Evolutionary conservation across 2,113 vertebrate species (phyloP), one percentile per base, ranked within the genome.

Genomic region (Myiozetetes cayanensis): DNA sequence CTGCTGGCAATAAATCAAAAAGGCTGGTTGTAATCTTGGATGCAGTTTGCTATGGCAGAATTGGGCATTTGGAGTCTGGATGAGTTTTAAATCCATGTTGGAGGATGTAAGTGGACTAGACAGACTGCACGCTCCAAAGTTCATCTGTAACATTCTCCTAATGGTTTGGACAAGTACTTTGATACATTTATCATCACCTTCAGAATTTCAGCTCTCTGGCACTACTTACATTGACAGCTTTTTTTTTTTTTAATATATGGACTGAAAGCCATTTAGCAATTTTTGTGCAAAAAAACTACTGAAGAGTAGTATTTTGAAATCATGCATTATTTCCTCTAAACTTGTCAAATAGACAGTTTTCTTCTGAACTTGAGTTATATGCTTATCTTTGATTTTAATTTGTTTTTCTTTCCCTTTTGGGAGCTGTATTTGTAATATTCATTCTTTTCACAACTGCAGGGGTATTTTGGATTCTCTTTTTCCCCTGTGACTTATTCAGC

Each of bases 331-430:
- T 87, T 94, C 53, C 81, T 85, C 74, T 76, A 46, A 93, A 82
- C 31, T 73, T 89, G 21, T 81, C 71, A 76, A 53, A 70, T 31
- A 83, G 53, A 53, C 8, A 41, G 10, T 56, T 92, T 80, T 92
- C 27, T 87, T 37, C 81, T 93, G 61, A 92, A 78, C 19, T 65
- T 85, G 62, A 93, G 23, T 85, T 87, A 58, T 41, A 46, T 82
- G 62, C 71, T 90, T 90, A 49, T 85, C 85, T 93, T 86, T 53
- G 50, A 49, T 44, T 88, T 91, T 85, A 41, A 76, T 92, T 96
- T 94, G 49, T 89, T 89, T 96, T 95, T n/a, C 80, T 90, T 91
- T 43, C 50, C 58, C 20, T 65, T 93, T 95, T 87, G 37, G 28
- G 20, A 94, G 23, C 16, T 13, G 9, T 89, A 76, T 93, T 70